Evolutionary conservation across 2,888 invertebrate genomes (phyloP).

Genomic region (Apamea monoglypha): DNA sequence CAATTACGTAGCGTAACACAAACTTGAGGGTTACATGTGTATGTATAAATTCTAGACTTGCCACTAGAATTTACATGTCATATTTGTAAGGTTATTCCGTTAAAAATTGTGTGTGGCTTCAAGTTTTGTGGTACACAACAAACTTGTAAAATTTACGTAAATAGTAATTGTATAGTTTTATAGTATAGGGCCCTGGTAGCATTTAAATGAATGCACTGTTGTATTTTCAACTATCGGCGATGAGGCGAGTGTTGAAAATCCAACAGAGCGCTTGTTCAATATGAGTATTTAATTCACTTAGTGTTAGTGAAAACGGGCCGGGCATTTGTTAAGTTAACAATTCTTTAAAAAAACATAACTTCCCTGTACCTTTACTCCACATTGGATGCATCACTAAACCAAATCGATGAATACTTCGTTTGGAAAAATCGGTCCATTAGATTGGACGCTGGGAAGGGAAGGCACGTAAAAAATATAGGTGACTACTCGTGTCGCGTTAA

Average conservation of each 20-base stretch:
- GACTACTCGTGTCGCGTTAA: background rate
- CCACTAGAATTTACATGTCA: no score
- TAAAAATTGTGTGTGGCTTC: no score
- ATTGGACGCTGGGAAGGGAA: slow-evolving; percentile 19
- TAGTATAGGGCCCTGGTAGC: no score
- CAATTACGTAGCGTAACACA: no score
- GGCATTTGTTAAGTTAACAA: background rate
- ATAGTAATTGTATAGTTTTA: no score
- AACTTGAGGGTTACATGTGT: no score
- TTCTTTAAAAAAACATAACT: background rate
- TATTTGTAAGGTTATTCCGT: no score
- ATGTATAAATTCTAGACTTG: no score
- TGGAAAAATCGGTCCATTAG: slow-evolving; percentile 55
- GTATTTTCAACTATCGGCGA: background rate
- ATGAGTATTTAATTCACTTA: background rate
- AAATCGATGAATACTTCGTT: slow-evolving; percentile 48
- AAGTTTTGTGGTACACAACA: no score
- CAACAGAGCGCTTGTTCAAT: background rate
- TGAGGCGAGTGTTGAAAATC: background rate
- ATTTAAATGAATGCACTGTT: background rate
- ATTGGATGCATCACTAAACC: slow-evolving; percentile 22
- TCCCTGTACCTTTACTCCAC: slow-evolving; percentile 14
- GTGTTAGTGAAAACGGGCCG: background rate
- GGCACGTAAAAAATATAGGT: slow-evolving; percentile 31
- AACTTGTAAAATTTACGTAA: no score